Conservation (phyloP, 2,113 vertebrate species). For the Benthochromis sp. region DNA sequence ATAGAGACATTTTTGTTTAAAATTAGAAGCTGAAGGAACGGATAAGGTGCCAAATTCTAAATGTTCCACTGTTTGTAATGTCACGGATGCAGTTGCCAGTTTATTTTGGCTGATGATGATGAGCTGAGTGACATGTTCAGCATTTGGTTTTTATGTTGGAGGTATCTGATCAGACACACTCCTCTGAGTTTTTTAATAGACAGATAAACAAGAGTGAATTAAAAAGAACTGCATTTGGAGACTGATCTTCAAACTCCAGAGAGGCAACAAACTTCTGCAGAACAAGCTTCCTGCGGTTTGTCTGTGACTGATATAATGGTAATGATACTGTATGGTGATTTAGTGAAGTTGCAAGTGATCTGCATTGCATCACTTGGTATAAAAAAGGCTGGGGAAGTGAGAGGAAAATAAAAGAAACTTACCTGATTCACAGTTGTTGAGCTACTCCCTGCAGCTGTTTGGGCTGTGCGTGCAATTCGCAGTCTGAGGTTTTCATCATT, state of each 20-base stretch:
- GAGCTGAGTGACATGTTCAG: background rate
- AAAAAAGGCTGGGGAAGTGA: background rate
- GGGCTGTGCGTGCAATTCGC: background rate
- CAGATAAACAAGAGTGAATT: background rate
- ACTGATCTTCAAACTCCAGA: background rate
- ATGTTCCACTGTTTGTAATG: background rate
- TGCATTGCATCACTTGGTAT: constrained; percentile 18
- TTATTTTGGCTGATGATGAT: background rate
- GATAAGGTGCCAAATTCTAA: background rate
- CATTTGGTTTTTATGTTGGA: background rate
- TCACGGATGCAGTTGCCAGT: background rate
- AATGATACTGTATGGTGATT: background rate
- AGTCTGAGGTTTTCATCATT: background rate
- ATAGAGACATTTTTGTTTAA: background rate
- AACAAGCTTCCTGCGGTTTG: background rate
- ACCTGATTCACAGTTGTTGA: background rate
- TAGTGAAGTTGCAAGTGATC: background rate
- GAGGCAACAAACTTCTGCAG: background rate
- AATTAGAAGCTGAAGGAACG: background rate
- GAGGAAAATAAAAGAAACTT: background rate
- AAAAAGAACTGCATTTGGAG: background rate
- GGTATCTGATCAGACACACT: background rate
- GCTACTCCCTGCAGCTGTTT: constrained; percentile 3
- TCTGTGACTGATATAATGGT: background rate
- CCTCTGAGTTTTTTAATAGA: background rate